phyloP scores from a whole-genome alignment of 2,113 vertebrate genomes.

The Irena cyanogastra region DNA sequence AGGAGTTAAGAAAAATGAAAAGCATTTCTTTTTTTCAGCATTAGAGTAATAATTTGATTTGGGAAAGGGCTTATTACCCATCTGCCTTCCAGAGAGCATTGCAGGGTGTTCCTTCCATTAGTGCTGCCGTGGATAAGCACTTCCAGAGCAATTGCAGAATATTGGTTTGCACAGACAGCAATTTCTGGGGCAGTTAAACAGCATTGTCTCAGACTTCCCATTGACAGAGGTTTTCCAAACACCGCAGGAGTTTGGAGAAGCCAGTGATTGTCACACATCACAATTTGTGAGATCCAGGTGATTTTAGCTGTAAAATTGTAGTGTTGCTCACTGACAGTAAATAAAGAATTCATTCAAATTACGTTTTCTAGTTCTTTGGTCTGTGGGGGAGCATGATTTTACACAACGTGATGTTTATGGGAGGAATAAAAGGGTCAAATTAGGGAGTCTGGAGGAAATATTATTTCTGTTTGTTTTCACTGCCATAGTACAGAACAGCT shows the following conservation, averaged over 20 bases:
- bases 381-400: not conserved
- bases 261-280: not conserved
- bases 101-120: not conserved
- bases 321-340: not conserved
- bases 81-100: not conserved
- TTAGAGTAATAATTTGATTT: not conserved
- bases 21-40: not conserved
- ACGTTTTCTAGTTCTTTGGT: not conserved
- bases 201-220: not conserved
- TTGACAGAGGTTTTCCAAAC: not conserved
- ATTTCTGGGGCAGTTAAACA: not conserved
- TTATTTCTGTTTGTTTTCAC: not conserved
- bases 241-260: not conserved
- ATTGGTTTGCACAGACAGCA: not conserved
- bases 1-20: not conserved
- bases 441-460: not conserved
- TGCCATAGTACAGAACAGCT: not conserved
- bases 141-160: not conserved
- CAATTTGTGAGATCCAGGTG: not conserved
- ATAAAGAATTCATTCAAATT: not conserved
- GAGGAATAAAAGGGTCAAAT: not conserved
- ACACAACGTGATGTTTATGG: not conserved
- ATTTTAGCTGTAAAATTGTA: not conserved
- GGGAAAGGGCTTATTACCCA: not conserved
- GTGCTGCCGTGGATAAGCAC: not conserved